Base-by-base conservation (phyloP, 1,140 invertebrate genomes). In the Argopecten irradians region DNA sequence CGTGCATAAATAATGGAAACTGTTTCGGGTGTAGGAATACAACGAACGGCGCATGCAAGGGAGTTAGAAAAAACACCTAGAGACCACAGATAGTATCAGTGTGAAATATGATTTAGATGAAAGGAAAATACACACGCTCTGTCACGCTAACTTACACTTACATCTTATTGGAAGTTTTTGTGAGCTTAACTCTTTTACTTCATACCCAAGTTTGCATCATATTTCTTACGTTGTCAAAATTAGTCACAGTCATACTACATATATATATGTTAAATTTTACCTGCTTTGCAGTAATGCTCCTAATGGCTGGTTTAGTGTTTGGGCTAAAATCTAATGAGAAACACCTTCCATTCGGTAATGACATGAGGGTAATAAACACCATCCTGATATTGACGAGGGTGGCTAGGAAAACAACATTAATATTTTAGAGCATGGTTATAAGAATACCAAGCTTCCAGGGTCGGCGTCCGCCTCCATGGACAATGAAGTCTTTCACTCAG, bases 61-160 rank as follows among this genome's bases (percentile, higher is more conserved):
- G 55, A 71, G 55, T 71, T 71, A 71, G 55, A 71, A 71, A 71
- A 71, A 71, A 71, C n/a, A 71, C 55, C 55, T 71, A 71, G 55
- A 71, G 55, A 71, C 55, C 55, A n/a, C 1, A 28, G 55, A 71
- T 71, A n/a, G 55, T 71, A 71, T 71, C 55, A 28, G 55, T 71
- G 55, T 71, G 55, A 71, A 71, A 71, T 71, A 71, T 71, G 55
- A 71, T 71, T 71, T 71, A 71, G 55, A 71, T 71, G 55, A 71
- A 71, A 71, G 55, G 55, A 71, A 71, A 71, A 71, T 71, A 71
- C 55, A 28, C 55, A 71, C 1, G 28, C 22, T 5, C 22, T 71
- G 55, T 71, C 55, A 71, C 55, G 55, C 55, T 28, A 71, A 28
- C 55, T 28, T 3, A 19, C 2, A 16, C 43, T 71, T 71, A 28